Evolutionary conservation across 2,113 vertebrate genomes (phyloP), one percentile per base, ranked within the genome.

Genomic region (Trichomycterus rosablanca): DNA sequence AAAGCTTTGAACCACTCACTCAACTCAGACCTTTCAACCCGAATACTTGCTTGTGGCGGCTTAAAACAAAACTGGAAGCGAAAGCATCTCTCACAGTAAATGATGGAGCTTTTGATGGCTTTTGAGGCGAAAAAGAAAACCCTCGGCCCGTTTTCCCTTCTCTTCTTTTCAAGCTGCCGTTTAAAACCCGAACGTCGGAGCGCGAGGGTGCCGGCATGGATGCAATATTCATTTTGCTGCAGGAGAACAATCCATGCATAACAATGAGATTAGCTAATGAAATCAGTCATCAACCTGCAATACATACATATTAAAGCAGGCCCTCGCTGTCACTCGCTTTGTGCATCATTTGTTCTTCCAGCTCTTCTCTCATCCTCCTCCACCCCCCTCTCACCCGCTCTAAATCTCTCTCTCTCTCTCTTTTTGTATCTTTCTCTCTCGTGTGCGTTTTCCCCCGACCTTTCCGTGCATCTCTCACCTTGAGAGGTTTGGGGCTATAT

Each of bases 211-310:
- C 81, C 79, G 82, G 78, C 76, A 85, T 88, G 90, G 92, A 93
- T 93, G 93, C 91, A 92, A 93, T 91, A 94, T 93, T 95, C 91
- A 92, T 95, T 97, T 94, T 98, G 90, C 96, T 97, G 94, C 96
- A 98, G 94, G 91, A 97, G 93, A 92, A 97, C 93, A 93, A 88
- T 89, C 92, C 89, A 91, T 96, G 95, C 94, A 98, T 97, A 97
- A 96, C 93, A 98, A 97, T 98, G 93, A 98, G 94, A 90, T 88
- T 86, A 86, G 87, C 93, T 97, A 97, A 97, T 97, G 94, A 97
- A 97, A 97, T 93, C 94, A 96, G 91, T 92, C 89, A 95, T 96
- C 93, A 97, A 92, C 92, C 91, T 95, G 88, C 89, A 93, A 93
- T 93, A 93, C 92, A 92, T 91, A 94, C 91, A 92, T 93, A 95